phyloP scores from a whole-genome alignment of 2,888 invertebrate species.

The Orchestes rusci region DNA sequence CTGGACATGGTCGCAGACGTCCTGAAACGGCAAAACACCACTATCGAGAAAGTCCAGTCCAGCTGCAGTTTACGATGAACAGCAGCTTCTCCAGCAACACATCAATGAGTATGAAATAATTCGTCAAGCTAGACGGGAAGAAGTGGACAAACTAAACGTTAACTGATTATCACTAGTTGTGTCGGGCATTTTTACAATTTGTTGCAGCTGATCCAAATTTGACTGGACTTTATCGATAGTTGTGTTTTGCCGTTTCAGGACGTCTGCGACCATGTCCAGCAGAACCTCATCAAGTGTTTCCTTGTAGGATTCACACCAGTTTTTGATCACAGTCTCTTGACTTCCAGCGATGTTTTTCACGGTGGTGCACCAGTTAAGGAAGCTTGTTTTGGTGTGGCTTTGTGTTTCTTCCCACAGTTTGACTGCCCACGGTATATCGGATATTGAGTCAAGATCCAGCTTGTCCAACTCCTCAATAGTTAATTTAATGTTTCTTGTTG shows the following conservation, averaged over 20 bases:
- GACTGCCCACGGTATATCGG: slow-evolving; percentile 19
- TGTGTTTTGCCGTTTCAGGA: slow-evolving; percentile 48
- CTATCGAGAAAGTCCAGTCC: slow-evolving; percentile 50
- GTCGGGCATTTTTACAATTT: slow-evolving; percentile 30
- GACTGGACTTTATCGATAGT: slow-evolving; percentile 51
- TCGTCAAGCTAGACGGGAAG: no score
- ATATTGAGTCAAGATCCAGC: no score
- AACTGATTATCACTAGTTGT: slow-evolving; percentile 44
- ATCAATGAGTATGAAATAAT: not conserved
- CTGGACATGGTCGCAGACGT: slow-evolving; percentile 46
- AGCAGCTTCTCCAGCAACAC: no score
- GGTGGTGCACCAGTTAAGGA: slow-evolving; percentile 17
- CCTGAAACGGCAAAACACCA: slow-evolving; percentile 46
- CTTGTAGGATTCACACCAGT: slow-evolving; percentile 9
- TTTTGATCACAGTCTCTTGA: slow-evolving; percentile 5
- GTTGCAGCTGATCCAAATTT: slow-evolving; percentile 29
- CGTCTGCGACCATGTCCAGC: slow-evolving; percentile 43
- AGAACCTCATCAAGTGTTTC: slow-evolving; percentile 9
- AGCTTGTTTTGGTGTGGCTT: slow-evolving; percentile 6
- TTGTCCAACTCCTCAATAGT: no score
- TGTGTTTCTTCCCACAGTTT: slow-evolving; percentile 9
- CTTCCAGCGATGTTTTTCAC: slow-evolving; percentile 14
- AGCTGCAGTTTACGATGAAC: slow-evolving; percentile 31
- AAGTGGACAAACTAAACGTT: slow-evolving; percentile 45
- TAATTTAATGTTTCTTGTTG: no score